Conservation (phyloP, 2,888 invertebrate species). For the Nomada goodeniana region DNA sequence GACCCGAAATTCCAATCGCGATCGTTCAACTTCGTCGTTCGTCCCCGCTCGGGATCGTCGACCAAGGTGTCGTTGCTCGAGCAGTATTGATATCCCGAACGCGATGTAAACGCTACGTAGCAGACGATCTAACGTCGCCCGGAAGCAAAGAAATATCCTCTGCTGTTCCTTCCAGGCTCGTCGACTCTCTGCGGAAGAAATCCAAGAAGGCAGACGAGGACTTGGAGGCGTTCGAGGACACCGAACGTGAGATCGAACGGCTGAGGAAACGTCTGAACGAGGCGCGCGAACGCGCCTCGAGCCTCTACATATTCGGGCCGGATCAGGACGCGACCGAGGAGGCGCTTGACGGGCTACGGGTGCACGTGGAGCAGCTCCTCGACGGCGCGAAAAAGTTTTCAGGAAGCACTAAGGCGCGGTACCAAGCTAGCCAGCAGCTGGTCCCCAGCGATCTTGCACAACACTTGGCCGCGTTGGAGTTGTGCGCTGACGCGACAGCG, state of each 20-base stretch:
- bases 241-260: slow-evolving; percentile 89
- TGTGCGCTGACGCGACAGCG: slow-evolving; percentile 91
- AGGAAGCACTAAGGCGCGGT: slow-evolving; percentile 83
- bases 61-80: no score
- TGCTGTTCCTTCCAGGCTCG: slow-evolving; percentile 87
- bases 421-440: slow-evolving; percentile 83
- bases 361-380: slow-evolving; percentile 75
- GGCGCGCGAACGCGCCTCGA: slow-evolving; percentile 74
- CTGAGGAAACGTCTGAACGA: slow-evolving; percentile 89
- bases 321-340: slow-evolving; percentile 88
- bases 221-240: slow-evolving; percentile 90
- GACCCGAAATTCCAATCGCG: no score
- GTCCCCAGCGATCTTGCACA: slow-evolving; percentile 91
- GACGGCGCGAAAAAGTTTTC: slow-evolving; percentile 80
- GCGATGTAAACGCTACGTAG: slow-evolving; percentile 8
- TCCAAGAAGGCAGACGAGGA: slow-evolving; percentile 90
- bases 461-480: slow-evolving; percentile 92
- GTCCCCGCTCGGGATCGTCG: no score
- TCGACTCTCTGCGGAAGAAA: slow-evolving; percentile 91
- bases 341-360: slow-evolving; percentile 86
- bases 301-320: slow-evolving; percentile 91
- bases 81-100: not conserved
- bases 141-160: slow-evolving; percentile 15
- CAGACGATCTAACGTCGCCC: not conserved
- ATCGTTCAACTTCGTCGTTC: no score